Evolutionary conservation across 2,888 invertebrate species (phyloP), one percentile per base, ranked within the genome.

Genomic region (Herminia tarsipennalis): DNA sequence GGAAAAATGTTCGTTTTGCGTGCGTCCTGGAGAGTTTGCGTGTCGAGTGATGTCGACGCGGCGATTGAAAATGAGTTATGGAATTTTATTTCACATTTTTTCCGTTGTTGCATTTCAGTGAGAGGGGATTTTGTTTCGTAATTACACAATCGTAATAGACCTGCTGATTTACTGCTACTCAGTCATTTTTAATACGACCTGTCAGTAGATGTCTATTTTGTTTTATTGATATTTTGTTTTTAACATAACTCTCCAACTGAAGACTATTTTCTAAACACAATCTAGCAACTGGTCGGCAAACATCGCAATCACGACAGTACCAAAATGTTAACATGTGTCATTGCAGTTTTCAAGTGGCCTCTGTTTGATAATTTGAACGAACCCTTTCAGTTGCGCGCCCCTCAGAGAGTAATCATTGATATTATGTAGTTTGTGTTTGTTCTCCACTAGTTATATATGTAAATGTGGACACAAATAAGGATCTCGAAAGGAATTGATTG

Each of bases 1-100:
- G 86, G 90, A 88, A 91, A 89, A 90, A 91, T 90, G 89, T 84
- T 85, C 89, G 88, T 87, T 91, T 91, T 90, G 90, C 90, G 89
- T 90, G 90, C 86, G 88, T 86, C 81, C 81, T 67, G 60, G 80
- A 78, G 83, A 89, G 87, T 84, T 89, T 81, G 87, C 89, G 88
- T 91, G 89, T 82, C 75, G 86, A 83, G 81, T 81, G 85, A 84
- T 76, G 84, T 83, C 81, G 83, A 80, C 81, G 82, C 50, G 79
- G 64, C 76, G 83, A 86, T 87, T 83, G 81, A 71, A 82, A 87
- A 87, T 86, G 85, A 87, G 81, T 87, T 86, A 86, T 84, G 79
- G 69, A 81, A 77, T 83, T 81, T 76, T 76, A 69, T 78, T 84
- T 78, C 78, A 78, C 71, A 66, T 45, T 69, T 78, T 75, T 70